phyloP scores from a whole-genome alignment of 2,888 invertebrate species.

The Drosophila gaucha region DNA sequence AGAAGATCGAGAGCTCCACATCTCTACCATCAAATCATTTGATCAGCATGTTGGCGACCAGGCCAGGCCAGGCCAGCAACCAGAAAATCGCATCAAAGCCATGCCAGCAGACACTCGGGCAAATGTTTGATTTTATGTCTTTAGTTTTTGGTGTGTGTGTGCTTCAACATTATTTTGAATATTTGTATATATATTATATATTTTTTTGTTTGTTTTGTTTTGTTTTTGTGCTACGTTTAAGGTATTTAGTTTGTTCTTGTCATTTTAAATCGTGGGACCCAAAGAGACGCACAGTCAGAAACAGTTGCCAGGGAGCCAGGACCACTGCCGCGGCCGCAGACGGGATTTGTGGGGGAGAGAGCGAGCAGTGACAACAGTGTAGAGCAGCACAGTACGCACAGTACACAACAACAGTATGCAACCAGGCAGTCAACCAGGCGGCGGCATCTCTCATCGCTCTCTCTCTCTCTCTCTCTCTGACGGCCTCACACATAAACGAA shows the following conservation, averaged over 20 bases:
- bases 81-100: slow-evolving; percentile 47
- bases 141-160: slow-evolving; percentile 13
- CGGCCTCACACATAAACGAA: slow-evolving; percentile 62
- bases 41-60: slow-evolving; percentile 47
- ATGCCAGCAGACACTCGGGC: slow-evolving; percentile 21
- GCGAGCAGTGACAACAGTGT: slow-evolving; percentile 37
- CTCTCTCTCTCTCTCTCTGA: slow-evolving; percentile 60
- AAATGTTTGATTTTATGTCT: slow-evolving; percentile 16
- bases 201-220: slow-evolving; percentile 24
- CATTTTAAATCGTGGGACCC: slow-evolving; percentile 21
- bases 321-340: slow-evolving; percentile 45
- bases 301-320: slow-evolving; percentile 44
- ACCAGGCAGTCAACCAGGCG: slow-evolving; percentile 57
- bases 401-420: slow-evolving; percentile 40
- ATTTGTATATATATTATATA: slow-evolving; percentile 18
- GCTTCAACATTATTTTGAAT: slow-evolving; percentile 27
- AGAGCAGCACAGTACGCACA: slow-evolving; percentile 37
- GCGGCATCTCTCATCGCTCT: slow-evolving; percentile 62
- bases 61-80: slow-evolving; percentile 55
- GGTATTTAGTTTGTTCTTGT: slow-evolving; percentile 7
- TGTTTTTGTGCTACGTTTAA: slow-evolving; percentile 20
- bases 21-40: slow-evolving; percentile 64
- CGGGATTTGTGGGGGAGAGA: slow-evolving; percentile 52
- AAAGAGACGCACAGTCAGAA: slow-evolving; percentile 43
- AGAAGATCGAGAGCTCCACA: slow-evolving; percentile 58